A percentile compares a stretch with the other conserved stretches of the same genome.
Evolutionary conservation across 2,888 invertebrate genomes (phyloP).

Genomic region (Drosophila affinis): DNA sequence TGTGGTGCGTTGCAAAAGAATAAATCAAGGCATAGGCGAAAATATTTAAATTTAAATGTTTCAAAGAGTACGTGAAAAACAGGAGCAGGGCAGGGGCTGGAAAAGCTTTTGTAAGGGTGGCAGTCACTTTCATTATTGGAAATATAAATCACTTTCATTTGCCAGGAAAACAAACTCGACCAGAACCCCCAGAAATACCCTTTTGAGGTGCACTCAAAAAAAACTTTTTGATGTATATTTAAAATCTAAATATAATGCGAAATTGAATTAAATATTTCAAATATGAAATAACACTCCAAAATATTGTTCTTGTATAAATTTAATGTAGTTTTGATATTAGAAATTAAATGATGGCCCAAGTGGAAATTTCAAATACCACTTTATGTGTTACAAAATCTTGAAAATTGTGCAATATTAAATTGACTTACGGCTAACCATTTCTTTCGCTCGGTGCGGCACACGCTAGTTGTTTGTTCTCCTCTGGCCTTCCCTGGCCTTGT

Average conservation of each 20-base stretch:
- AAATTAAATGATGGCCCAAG: too few relatives aligned
- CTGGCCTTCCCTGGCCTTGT: constrained; percentile 25
- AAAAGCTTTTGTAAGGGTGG: constrained; percentile 29
- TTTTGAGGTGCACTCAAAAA: constrained; percentile 49
- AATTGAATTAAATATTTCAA: too few relatives aligned
- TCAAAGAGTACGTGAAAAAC: constrained; percentile 50
- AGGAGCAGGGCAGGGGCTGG: constrained; percentile 33
- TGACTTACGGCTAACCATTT: neutral
- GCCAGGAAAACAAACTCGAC: constrained; percentile 49
- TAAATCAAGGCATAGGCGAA: constrained; percentile 77
- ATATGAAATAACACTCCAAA: too few relatives aligned
- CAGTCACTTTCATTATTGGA: constrained; percentile 79
- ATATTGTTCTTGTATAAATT: too few relatives aligned
- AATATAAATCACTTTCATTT: constrained; percentile 78
- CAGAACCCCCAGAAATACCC: constrained; percentile 40
- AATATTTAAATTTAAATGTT: constrained; percentile 80
- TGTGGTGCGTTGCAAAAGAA: constrained; percentile 39
- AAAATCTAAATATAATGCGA: too few relatives aligned
- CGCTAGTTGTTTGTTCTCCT: constrained; percentile 41
- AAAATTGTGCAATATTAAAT: neutral
- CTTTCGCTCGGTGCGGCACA: neutral
- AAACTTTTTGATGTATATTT: too few relatives aligned
- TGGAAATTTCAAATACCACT: too few relatives aligned
- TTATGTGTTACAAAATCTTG: too few relatives aligned
- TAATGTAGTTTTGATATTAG: too few relatives aligned